These are phyloP conservation scores for Bicyclus anynana DNA, from an alignment of 1,140 invertebrate species.

Conservation along the genomic window DNA sequence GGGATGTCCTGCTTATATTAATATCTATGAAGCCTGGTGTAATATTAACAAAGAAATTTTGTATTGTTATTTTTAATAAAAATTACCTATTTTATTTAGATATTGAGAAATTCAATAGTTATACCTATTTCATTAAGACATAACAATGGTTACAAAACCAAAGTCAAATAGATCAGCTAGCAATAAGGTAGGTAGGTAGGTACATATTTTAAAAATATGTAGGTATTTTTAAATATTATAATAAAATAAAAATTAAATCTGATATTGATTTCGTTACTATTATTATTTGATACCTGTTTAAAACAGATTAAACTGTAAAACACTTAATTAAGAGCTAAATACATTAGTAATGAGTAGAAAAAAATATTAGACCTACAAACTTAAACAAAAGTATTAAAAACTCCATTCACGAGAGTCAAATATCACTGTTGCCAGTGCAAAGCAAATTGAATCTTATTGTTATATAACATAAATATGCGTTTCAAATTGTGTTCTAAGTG, in stretches of 20 bases:
- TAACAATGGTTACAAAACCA: too few species aligned
- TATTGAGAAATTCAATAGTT: too few species aligned
- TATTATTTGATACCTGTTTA: too few species aligned
- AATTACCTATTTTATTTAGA: too few species aligned
- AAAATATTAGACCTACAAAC: constrained; percentile 59
- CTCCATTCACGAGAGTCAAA: constrained; percentile 19
- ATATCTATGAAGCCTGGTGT: background rate
- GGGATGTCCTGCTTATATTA: constrained; percentile 31
- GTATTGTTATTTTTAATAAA: background rate
- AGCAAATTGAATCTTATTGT: constrained; percentile 33
- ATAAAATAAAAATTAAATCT: too few species aligned
- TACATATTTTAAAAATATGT: too few species aligned
- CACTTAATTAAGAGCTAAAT: constrained; percentile 28
- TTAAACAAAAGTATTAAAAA: constrained; percentile 43
- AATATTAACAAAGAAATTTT: background rate
- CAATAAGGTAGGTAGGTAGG: too few species aligned
- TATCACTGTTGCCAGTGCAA: background rate
- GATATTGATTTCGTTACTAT: too few species aligned
- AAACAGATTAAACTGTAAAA: background rate
- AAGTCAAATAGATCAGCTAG: too few species aligned
- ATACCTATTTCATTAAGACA: too few species aligned
- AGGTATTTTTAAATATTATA: too few species aligned
- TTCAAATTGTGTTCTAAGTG: constrained; percentile 25
- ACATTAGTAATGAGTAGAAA: constrained; percentile 51
- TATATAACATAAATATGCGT: constrained; percentile 20